Evolutionary conservation across 2,888 invertebrate genomes (phyloP), one percentile per base, ranked within the genome.

Genomic region (Phoenoteleia sp.): DNA sequence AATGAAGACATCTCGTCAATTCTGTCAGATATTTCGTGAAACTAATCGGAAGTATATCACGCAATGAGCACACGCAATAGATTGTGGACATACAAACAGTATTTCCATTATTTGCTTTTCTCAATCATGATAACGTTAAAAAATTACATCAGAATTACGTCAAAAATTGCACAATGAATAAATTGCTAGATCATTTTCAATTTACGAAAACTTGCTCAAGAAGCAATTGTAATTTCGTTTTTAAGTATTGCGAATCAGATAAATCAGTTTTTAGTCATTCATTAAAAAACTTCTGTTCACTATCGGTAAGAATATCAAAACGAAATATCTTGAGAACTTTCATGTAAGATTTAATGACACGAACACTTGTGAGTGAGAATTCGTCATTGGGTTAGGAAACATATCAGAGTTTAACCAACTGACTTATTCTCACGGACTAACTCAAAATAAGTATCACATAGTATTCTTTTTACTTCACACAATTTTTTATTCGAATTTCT

Each of bases 1-100:
- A 92, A 93, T 92, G 91, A 93, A 92, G 90, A 90, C 85, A 84
- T 88, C 88, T 90, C 90, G 88, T 92, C 92, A 88, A 93, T 92
- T 90, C 88, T 90, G 89, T 83, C 86, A 88, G 89, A 91, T 93
- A 91, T 91, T 91, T 58, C 91, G 88, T 89, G 89, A 91, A 92
- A 91, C 89, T 91, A 90, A 92, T 92, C 89, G 87, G 84, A 80
- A 85, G 87, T 76, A 84, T 88, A 91, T 90, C 93, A 93, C 92
- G 93, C 92, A 86, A 91, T 86, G 71, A 77, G 75, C 81, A 56
- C 88, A 87, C 88, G 89, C 89, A 86, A 90, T 81, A 71, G 71
- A 89, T 89, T 86, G 82, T 19, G n/a, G 19, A 52, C 27, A 23
- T 60, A 23, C 45, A n/a, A n/a, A 75, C 39, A 21, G 2, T 52